Percentiles rank a stretch among this genome's conserved stretches.
Conservation (phyloP, 2,888 invertebrate species). For the Spodoptera picta region DNA sequence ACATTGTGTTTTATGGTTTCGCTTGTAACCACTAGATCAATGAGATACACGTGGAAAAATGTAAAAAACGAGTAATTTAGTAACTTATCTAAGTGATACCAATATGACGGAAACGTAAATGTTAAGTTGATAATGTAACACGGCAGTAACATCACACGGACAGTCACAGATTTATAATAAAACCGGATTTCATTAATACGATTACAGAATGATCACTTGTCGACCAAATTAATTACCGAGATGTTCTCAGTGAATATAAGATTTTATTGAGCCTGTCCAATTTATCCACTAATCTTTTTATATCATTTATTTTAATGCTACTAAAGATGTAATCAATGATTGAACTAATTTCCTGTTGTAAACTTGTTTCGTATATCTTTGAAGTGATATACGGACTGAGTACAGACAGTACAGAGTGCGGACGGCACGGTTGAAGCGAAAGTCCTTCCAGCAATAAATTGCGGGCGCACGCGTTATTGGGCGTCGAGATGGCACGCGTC, state of each 20-base stretch:
- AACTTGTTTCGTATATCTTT: conserved; percentile 44
- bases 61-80: background rate
- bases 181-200: conserved; percentile 60
- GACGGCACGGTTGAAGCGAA: conserved; percentile 35
- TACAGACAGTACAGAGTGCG: too few species aligned
- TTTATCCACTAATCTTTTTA: conserved; percentile 56
- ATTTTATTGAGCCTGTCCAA: conserved; percentile 54
- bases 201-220: conserved; percentile 58
- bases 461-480: conserved; percentile 40
- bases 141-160: conserved; percentile 26
- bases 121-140: conserved; percentile 29
- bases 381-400: conserved; percentile 20
- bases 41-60: too few species aligned
- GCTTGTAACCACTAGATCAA: too few species aligned
- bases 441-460: conserved; percentile 53
- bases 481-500: conserved; percentile 44
- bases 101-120: conserved; percentile 37
- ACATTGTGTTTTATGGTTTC: too few species aligned
- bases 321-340: conserved; percentile 57
- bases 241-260: conserved; percentile 58
- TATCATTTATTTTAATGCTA: conserved; percentile 55
- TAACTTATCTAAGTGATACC: conserved; percentile 12
- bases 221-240: conserved; percentile 56
- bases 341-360: conserved; percentile 57
- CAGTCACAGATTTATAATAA: conserved; percentile 50